Conservation (phyloP, 1,140 invertebrate species). For the Drosophila oshimai region DNA sequence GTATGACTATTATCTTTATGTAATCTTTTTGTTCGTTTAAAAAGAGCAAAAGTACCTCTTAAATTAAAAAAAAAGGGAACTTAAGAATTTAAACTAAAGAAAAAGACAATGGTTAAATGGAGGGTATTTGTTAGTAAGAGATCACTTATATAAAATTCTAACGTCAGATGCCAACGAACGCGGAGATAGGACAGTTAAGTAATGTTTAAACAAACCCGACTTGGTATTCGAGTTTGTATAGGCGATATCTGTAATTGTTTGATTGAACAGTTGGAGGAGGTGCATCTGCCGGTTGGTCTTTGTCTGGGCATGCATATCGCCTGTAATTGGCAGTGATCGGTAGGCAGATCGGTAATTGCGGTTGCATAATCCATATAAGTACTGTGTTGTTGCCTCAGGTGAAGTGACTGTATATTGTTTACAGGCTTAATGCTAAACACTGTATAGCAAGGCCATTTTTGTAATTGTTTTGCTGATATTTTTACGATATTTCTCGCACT, state of each 20-base stretch:
- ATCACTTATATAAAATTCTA: not conserved
- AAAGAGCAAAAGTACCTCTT: too few relatives aligned
- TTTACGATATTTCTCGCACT: conserved; percentile 32
- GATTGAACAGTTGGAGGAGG: conserved; percentile 29
- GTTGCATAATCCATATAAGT: conserved; percentile 26
- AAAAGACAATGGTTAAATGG: too few relatives aligned
- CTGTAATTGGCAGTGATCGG: conserved; percentile 31
- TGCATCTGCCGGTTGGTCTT: conserved; percentile 7
- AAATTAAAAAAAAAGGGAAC: too few relatives aligned
- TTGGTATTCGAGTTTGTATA: not conserved
- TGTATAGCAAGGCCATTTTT: conserved; percentile 37
- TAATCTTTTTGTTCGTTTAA: too few relatives aligned
- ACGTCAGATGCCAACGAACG: conserved; percentile 32
- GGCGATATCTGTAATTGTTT: conserved; percentile 18
- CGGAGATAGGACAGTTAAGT: conserved; percentile 16
- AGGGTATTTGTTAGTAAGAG: not conserved
- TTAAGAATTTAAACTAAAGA: too few relatives aligned
- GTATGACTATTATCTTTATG: too few relatives aligned
- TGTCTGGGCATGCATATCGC: conserved; percentile 35
- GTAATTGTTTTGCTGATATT: conserved; percentile 35
- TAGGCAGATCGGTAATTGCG: conserved; percentile 41
- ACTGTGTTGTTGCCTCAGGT: conserved; percentile 33
- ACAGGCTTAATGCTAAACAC: conserved; percentile 13
- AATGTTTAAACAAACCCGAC: conserved; percentile 16
- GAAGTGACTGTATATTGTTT: conserved; percentile 12